phyloP scores from a whole-genome alignment of 2,888 invertebrate species.

The Lasioglossum figueresi region DNA sequence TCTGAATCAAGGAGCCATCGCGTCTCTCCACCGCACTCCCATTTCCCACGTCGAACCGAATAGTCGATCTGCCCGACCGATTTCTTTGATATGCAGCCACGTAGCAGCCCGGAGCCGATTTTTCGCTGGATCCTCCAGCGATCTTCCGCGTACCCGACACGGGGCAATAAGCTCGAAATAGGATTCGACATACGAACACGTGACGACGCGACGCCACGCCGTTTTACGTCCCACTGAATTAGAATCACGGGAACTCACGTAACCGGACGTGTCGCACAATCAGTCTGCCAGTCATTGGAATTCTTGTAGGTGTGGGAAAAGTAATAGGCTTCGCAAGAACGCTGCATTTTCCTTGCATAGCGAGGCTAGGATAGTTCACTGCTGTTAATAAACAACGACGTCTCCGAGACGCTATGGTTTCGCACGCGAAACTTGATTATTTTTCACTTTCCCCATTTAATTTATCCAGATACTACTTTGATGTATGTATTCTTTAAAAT shows the following conservation, averaged over 20 bases:
- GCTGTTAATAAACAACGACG: too few species aligned
- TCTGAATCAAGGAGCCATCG: neutral
- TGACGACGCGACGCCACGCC: neutral
- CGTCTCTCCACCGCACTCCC: neutral
- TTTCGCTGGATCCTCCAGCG: neutral
- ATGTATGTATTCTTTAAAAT: too few species aligned
- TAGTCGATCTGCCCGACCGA: neutral
- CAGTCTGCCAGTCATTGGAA: neutral
- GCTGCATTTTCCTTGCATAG: neutral
- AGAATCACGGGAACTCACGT: conserved; percentile 59
- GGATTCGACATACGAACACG: conserved; percentile 3
- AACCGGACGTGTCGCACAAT: conserved; percentile 41
- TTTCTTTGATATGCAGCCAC: conserved; percentile 5
- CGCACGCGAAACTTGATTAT: too few species aligned
- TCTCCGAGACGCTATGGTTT: too few species aligned
- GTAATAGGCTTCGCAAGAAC: neutral
- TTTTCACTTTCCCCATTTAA: too few species aligned
- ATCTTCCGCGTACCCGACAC: neutral
- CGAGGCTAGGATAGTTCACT: neutral
- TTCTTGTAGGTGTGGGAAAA: neutral
- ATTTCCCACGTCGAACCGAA: conserved; percentile 4
- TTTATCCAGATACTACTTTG: too few species aligned
- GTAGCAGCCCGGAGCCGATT: neutral
- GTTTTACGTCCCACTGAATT: conserved; percentile 33
- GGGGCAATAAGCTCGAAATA: neutral